Conservation (phyloP, 2,797 vertebrate species). For the Chaunax sp. region DNA sequence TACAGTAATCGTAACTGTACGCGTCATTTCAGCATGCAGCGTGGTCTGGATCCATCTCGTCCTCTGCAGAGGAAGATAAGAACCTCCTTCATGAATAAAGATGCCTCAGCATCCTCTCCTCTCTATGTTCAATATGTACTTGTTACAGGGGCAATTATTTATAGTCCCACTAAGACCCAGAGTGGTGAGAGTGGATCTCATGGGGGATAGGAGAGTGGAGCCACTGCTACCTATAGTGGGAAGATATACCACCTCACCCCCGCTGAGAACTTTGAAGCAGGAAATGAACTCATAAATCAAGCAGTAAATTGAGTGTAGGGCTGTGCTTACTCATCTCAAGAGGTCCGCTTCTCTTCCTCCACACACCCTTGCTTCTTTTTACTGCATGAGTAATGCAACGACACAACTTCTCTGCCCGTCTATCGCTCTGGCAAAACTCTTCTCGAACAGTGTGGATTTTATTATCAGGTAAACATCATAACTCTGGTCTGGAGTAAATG, state of each 20-base stretch:
- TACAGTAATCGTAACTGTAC: conserved; percentile 27
- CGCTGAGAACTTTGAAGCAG: conserved; percentile 68
- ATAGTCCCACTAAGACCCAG: conserved; percentile 66
- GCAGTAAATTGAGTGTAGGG: conserved; percentile 78
- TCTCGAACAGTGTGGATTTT: conserved; percentile 50
- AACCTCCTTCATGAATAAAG: conserved; percentile 75
- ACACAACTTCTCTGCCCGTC: conserved; percentile 49
- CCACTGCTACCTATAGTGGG: conserved; percentile 68
- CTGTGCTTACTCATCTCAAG: conserved; percentile 79
- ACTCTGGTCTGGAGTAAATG: conserved; percentile 31
- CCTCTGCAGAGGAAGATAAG: conserved; percentile 56
- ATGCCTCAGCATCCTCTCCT: conserved; percentile 56
- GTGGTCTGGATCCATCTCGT: conserved; percentile 29
- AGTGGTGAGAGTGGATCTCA: conserved; percentile 66
- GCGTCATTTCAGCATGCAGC: conserved; percentile 16
- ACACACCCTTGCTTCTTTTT: conserved; percentile 64
- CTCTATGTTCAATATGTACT: conserved; percentile 62
- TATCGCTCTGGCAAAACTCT: conserved; percentile 44
- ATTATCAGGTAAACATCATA: conserved; percentile 39
- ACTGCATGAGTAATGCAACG: conserved; percentile 72
- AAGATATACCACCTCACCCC: conserved; percentile 75
- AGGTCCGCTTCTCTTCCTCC: conserved; percentile 76
- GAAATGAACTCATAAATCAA: conserved; percentile 83
- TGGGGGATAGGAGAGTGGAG: conserved; percentile 69
- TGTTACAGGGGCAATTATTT: conserved; percentile 74